Base-by-base conservation (phyloP, 2,113 vertebrate genomes). In the Lagopus leucura region DNA sequence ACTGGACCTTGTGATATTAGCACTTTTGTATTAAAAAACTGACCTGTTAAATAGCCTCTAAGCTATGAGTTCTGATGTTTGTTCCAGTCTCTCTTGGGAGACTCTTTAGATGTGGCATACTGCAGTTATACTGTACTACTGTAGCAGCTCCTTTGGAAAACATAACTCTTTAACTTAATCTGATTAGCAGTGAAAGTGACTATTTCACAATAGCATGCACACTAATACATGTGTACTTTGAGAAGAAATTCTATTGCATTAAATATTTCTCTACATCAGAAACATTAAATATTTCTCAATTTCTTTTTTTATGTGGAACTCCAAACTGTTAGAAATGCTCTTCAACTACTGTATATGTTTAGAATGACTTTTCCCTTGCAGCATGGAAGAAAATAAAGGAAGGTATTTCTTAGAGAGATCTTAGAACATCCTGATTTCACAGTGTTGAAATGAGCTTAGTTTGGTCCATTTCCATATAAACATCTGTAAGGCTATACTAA, bases 231-330 rank as follows among this genome's bases (percentile, higher is more conserved):
- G 19, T 92, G 82, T 92, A 73, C 28, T 94, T 95, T 90, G 93
- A 87, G 89, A 93, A 87, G 90, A 76, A 84, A 81, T 93, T 94
- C 70, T 93, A 48, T 97, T 93, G 32, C 63, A 95, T 97, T 95
- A 95, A 93, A 95, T 96, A 95, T 95, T 96, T 96, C 92, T 92
- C 77, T 92, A 86, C 84, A 64, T 84, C 32, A 21, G 94, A 95
- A 96, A 87, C 83, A 40, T 82, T 48, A 77, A 87, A 65, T 75
- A 89, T 94, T 95, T 89, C 93, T 94, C 92, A 95, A 20, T 93
- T 94, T 95, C 85, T 96, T 95, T 73, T 72, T 89, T 82, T 91
- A 91, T 52, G 90, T 95, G 76, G 63, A 86, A 92, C 45, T 85
- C 80, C 40, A 74, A 48, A 89, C 50, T 70, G 74, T 61, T 82